These are phyloP conservation scores for Drosophila limbata DNA, from an alignment of 2,888 invertebrate species.

Conservation along the genomic window DNA sequence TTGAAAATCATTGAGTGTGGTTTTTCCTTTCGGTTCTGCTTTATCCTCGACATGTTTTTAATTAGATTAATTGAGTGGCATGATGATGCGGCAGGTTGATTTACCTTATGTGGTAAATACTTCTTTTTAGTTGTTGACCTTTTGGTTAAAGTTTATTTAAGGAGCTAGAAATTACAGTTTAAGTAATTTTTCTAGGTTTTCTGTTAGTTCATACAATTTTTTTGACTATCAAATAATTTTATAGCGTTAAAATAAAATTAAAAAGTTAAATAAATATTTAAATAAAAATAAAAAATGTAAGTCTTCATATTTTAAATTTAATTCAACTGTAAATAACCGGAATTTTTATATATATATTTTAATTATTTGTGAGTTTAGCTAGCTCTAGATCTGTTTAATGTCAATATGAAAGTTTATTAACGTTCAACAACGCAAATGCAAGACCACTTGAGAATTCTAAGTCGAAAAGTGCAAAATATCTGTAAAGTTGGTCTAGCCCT, in stretches of 20 bases:
- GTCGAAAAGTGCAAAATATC: too few species aligned
- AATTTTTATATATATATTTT: not conserved
- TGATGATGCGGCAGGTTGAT: conserved; percentile 21
- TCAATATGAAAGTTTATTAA: too few species aligned
- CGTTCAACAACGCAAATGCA: too few species aligned
- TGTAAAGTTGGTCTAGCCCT: too few species aligned
- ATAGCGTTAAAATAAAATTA: not conserved
- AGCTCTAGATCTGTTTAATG: too few species aligned
- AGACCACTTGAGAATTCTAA: too few species aligned
- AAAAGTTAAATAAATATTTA: not conserved
- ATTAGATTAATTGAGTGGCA: conserved; percentile 36
- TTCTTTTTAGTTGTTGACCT: not conserved
- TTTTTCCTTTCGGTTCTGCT: conserved; percentile 22
- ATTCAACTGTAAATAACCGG: not conserved
- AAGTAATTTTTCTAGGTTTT: not conserved
- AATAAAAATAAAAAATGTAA: not conserved
- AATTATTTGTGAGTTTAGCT: not conserved
- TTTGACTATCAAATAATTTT: not conserved
- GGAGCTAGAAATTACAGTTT: not conserved
- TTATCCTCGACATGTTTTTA: conserved; percentile 19
- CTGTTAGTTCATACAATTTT: not conserved
- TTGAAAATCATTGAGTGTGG: conserved; percentile 67
- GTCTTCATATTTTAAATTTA: too few species aligned
- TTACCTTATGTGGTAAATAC: conserved; percentile 2
- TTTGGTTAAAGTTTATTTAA: not conserved